These are phyloP conservation scores for Ceyx melanurus DNA, from an alignment of 2,113 vertebrate species.

Conservation along the genomic window DNA sequence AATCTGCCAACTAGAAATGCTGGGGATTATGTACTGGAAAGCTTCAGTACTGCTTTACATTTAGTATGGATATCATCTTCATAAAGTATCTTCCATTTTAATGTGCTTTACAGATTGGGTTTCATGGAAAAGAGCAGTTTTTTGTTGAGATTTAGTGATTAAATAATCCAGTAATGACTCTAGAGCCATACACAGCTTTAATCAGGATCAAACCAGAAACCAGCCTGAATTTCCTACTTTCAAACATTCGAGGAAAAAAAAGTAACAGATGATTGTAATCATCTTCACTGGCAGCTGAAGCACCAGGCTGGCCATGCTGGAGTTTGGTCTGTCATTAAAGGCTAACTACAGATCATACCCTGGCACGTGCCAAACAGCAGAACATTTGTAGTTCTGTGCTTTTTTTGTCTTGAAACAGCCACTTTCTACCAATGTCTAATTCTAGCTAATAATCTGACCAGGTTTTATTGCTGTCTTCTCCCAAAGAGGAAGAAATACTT, in stretches of 20 bases:
- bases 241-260: conserved; percentile 11
- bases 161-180: conserved; percentile 17
- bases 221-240: conserved; percentile 5
- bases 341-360: background rate
- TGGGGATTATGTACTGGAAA: background rate
- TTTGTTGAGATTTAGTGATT: conserved; percentile 24
- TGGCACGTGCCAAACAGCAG: background rate
- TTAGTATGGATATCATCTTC: conserved; percentile 46
- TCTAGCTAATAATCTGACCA: background rate
- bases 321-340: conserved; percentile 13
- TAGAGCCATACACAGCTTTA: background rate
- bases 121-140: background rate
- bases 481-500: background rate
- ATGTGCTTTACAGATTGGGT: background rate
- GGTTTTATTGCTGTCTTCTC: background rate
- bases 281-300: conserved; percentile 2
- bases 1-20: background rate
- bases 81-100: conserved; percentile 19
- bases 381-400: background rate
- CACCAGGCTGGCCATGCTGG: background rate
- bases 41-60: conserved; percentile 4
- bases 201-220: conserved; percentile 41
- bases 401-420: background rate
- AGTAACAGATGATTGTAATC: conserved; percentile 9
- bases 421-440: background rate